Evolutionary conservation across 2,888 invertebrate species (phyloP).

Genomic region (Drosophila crucigera): DNA sequence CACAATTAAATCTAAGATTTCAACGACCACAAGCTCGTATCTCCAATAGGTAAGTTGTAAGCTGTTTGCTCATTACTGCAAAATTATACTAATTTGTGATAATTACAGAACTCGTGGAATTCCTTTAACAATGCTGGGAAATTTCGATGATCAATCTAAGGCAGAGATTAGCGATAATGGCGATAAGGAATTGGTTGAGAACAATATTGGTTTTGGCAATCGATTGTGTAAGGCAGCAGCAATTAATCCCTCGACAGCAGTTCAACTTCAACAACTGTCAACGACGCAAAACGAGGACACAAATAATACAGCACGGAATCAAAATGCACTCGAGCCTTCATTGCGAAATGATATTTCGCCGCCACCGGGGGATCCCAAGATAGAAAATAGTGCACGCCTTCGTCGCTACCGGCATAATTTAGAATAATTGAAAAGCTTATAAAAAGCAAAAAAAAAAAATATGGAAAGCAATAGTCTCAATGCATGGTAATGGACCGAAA

Average conservation of each 20-base stretch:
- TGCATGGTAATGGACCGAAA: constrained; percentile 37
- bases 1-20: constrained; percentile 92
- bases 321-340: constrained; percentile 60
- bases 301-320: constrained; percentile 63
- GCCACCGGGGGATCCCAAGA: constrained; percentile 84
- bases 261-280: background rate
- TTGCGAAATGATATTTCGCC: constrained; percentile 82
- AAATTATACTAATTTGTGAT: background rate
- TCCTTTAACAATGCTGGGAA: constrained; percentile 85
- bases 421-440: constrained; percentile 64
- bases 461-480: constrained; percentile 47
- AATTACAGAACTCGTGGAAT: constrained; percentile 85
- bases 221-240: constrained; percentile 12
- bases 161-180: constrained; percentile 78
- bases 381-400: constrained; percentile 85
- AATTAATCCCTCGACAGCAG: constrained; percentile 15
- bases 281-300: constrained; percentile 45
- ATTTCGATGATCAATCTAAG: constrained; percentile 79
- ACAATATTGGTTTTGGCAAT: constrained; percentile 24
- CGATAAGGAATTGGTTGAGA: constrained; percentile 21
- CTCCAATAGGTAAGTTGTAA: constrained; percentile 79
- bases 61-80: background rate
- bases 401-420: constrained; percentile 85
- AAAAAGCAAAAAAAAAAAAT: background rate
- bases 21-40: constrained; percentile 88